These are phyloP conservation scores for Diorhabda sublineata DNA, from an alignment of 1,140 invertebrate species.

Conservation along the genomic window DNA sequence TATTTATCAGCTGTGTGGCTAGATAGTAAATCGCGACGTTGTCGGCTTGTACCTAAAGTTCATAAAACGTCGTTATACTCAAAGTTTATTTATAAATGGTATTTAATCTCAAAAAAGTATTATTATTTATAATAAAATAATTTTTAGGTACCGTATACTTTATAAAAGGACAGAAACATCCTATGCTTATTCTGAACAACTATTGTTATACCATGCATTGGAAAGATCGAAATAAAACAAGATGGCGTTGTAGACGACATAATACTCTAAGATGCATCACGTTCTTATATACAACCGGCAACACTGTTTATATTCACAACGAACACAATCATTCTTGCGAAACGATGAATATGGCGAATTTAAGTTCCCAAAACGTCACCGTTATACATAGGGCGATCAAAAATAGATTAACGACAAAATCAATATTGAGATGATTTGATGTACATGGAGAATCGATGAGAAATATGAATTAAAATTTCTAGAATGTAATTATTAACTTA, in stretches of 20 bases:
- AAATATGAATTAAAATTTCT: no score
- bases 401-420: no score
- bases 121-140: neutral
- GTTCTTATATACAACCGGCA: conserved; percentile 27
- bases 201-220: conserved; percentile 16
- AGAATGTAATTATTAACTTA: no score
- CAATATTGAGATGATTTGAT: no score
- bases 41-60: no score
- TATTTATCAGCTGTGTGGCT: no score
- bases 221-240: conserved; percentile 24
- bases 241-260: conserved; percentile 31
- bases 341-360: conserved; percentile 1
- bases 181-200: conserved; percentile 26
- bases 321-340: conserved; percentile 26
- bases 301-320: conserved; percentile 22
- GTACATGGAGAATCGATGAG: no score
- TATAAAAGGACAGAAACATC: conserved; percentile 27
- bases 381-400: neutral
- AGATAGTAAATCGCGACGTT: no score
- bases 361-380: neutral
- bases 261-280: conserved; percentile 28
- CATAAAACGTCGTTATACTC: no score
- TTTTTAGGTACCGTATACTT: conserved; percentile 31
- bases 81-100: no score
- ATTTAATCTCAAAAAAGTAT: no score